phyloP scores from a whole-genome alignment of 2,113 vertebrate species.

The Dunckerocampus dactyliophorus region DNA sequence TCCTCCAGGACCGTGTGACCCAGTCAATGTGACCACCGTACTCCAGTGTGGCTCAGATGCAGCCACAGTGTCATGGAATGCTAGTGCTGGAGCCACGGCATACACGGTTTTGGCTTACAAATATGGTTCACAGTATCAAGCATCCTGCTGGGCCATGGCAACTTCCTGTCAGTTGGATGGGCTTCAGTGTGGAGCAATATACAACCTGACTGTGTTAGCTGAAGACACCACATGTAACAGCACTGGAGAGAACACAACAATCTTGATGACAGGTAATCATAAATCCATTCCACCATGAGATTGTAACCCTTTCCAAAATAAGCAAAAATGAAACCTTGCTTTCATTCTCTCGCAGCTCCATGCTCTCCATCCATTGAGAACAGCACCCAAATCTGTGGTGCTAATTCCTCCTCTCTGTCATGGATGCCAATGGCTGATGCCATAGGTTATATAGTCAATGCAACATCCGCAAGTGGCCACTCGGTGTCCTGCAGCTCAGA shows the following conservation, averaged over 20 bases:
- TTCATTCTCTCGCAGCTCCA: conserved; percentile 41
- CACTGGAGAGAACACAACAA: conserved; percentile 27
- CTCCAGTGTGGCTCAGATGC: conserved; percentile 55
- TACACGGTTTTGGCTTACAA: conserved; percentile 50
- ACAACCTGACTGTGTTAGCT: conserved; percentile 64
- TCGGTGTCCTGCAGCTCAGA: conserved; percentile 38
- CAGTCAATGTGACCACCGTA: conserved; percentile 46
- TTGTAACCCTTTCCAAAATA: not conserved
- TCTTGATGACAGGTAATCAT: conserved; percentile 54
- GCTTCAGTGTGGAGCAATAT: conserved; percentile 63
- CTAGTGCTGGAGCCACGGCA: conserved; percentile 31
- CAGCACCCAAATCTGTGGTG: conserved; percentile 47
- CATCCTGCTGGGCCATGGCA: conserved; percentile 49
- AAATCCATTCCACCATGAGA: not conserved
- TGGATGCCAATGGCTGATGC: conserved; percentile 43
- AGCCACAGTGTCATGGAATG: conserved; percentile 58
- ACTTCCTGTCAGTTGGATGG: conserved; percentile 59
- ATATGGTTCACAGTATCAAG: conserved; percentile 14
- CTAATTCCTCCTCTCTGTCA: conserved; percentile 45
- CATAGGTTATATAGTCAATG: conserved; percentile 46
- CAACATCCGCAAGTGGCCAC: conserved; percentile 32
- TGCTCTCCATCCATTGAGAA: conserved; percentile 47
- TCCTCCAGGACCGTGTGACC: conserved; percentile 57
- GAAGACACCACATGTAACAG: conserved; percentile 58
- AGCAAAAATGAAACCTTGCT: not conserved